Percentiles rank a stretch among this genome's conserved stretches.
These are phyloP conservation scores for Parotia lawesii DNA, from an alignment of 2,113 vertebrate genomes.

Conservation along the genomic window DNA sequence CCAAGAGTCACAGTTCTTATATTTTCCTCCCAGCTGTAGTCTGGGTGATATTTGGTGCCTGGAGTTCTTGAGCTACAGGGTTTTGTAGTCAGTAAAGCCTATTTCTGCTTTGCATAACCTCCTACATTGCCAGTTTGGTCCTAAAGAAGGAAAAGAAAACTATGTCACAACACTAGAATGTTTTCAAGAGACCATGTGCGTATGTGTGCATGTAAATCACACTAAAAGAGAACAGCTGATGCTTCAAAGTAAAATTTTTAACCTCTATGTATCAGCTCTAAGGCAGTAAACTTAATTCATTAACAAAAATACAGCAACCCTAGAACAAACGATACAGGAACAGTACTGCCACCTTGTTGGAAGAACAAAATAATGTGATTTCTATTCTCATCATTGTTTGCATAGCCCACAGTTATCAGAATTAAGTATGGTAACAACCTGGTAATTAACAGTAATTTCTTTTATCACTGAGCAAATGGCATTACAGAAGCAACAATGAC, in stretches of 20 bases:
- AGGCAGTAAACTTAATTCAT: conserved; percentile 7
- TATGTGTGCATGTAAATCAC: not conserved
- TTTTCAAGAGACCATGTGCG: not conserved
- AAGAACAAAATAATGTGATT: conserved; percentile 42
- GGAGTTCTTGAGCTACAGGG: not conserved
- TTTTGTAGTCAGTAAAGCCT: not conserved
- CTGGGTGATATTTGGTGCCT: not conserved
- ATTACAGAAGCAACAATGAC: conserved; percentile 56
- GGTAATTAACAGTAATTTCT: conserved; percentile 65
- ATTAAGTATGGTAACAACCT: conserved; percentile 63
- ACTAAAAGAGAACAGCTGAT: conserved; percentile 15
- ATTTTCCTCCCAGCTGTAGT: not conserved
- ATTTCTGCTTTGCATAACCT: not conserved
- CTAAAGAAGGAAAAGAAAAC: conserved; percentile 14
- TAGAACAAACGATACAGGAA: not conserved
- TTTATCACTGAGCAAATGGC: conserved; percentile 53
- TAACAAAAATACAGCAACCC: not conserved
- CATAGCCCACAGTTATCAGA: conserved; percentile 61
- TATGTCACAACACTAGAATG: conserved; percentile 16
- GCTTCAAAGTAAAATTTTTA: conserved; percentile 44
- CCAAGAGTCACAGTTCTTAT: not conserved
- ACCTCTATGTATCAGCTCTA: not conserved
- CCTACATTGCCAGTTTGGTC: not conserved
- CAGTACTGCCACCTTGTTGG: conserved; percentile 46
- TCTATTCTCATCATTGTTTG: conserved; percentile 35